Evolutionary conservation across 2,113 vertebrate genomes (phyloP).

Genomic region (Andinoacara biseriatus): DNA sequence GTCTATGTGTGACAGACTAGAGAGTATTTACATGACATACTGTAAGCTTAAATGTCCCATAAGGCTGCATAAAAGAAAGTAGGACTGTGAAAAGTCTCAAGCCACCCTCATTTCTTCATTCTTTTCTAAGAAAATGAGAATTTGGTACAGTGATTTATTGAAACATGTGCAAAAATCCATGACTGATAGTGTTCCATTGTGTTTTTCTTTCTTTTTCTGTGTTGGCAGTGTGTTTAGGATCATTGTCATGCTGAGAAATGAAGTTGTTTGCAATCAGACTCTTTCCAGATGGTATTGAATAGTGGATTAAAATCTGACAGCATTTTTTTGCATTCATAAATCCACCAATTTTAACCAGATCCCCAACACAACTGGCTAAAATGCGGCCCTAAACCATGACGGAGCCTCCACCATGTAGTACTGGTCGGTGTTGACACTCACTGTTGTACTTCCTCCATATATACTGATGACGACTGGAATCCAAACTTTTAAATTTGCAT

Average conservation of each 20-base stretch:
- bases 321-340: neutral
- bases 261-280: neutral
- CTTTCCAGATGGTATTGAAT: neutral
- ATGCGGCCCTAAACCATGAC: neutral
- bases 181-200: neutral
- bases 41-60: neutral
- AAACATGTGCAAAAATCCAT: neutral
- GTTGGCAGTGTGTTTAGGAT: neutral
- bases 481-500: neutral
- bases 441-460: neutral
- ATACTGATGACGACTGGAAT: neutral
- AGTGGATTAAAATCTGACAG: neutral
- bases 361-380: neutral
- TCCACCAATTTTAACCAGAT: neutral
- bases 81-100: neutral
- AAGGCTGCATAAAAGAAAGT: neutral
- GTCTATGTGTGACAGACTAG: conserved; percentile 7
- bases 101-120: neutral
- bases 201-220: neutral
- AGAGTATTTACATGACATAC: conserved; percentile 24
- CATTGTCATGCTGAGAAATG: neutral
- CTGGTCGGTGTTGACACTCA: neutral
- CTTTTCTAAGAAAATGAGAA: neutral
- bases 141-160: neutral
- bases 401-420: neutral